Conservation (phyloP, 1,140 invertebrate genomes). For the Bombus sylvicola region DNA sequence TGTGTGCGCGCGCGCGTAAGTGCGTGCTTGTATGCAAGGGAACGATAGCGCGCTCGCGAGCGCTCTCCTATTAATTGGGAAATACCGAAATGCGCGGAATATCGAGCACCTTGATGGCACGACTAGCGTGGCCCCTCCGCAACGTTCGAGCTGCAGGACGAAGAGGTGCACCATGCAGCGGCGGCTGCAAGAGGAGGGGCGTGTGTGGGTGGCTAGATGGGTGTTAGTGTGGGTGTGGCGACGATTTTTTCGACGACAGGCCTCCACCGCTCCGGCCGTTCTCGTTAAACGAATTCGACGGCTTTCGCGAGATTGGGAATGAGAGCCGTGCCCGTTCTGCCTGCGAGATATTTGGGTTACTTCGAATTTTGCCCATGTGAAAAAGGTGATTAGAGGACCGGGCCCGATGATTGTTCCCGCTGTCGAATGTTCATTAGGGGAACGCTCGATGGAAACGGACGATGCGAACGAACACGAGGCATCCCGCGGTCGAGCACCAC, state of each 20-base stretch:
- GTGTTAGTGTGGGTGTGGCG: constrained; percentile 65
- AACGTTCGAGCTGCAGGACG: constrained; percentile 48
- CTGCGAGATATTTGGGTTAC: constrained; percentile 63
- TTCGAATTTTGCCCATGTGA: constrained; percentile 57
- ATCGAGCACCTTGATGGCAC: constrained; percentile 71
- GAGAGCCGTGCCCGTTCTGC: constrained; percentile 44
- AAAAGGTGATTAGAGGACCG: constrained; percentile 55
- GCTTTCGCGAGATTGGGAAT: constrained; percentile 69
- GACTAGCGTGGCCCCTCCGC: constrained; percentile 61
- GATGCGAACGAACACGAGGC: not conserved
- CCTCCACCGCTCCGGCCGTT: constrained; percentile 65
- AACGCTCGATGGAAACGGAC: constrained; percentile 23
- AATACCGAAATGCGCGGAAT: constrained; percentile 70
- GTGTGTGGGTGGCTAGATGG: constrained; percentile 52
- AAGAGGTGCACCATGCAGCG: constrained; percentile 39
- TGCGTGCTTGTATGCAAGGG: too few species aligned
- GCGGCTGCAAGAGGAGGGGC: constrained; percentile 13
- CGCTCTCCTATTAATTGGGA: constrained; percentile 69
- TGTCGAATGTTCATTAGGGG: constrained; percentile 52
- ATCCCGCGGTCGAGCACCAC: not conserved
- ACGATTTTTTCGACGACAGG: constrained; percentile 72
- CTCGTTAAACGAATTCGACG: constrained; percentile 72
- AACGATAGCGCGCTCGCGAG: constrained; percentile 23
- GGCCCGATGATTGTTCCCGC: constrained; percentile 44
- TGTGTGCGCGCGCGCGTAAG: rapidly evolving